Evolutionary conservation across 2,113 vertebrate species (phyloP).

Genomic region (Oxyruncus cristatus): DNA sequence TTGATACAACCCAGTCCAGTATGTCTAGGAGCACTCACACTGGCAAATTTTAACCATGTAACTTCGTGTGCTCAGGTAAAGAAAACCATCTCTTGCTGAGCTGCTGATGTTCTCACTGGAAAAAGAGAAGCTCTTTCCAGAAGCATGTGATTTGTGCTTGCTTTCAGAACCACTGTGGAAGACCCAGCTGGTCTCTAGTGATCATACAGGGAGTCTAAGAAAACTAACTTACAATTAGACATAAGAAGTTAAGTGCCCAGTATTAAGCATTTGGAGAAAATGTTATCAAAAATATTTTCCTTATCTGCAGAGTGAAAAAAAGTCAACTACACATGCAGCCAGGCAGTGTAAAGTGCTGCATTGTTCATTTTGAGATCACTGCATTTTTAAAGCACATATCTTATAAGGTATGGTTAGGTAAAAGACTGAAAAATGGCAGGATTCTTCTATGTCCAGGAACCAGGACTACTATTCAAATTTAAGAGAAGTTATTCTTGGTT

Average conservation of each 20-base stretch:
- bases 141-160: neutral
- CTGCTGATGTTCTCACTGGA: neutral
- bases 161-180: neutral
- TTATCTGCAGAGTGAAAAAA: neutral
- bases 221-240: neutral
- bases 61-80: neutral
- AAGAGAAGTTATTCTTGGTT: neutral
- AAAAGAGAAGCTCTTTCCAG: neutral
- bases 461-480: neutral
- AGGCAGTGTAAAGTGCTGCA: neutral
- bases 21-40: neutral
- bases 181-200: neutral
- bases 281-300: neutral
- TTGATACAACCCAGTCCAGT: neutral
- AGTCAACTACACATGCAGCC: neutral
- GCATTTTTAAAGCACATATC: neutral
- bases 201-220: neutral
- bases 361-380: neutral
- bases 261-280: neutral
- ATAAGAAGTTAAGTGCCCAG: neutral
- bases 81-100: neutral
- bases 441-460: neutral
- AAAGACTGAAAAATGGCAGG: neutral
- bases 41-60: neutral
- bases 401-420: neutral